These are phyloP conservation scores for Halictus quadricinctus DNA, from an alignment of 2,888 invertebrate genomes.

Conservation along the genomic window DNA sequence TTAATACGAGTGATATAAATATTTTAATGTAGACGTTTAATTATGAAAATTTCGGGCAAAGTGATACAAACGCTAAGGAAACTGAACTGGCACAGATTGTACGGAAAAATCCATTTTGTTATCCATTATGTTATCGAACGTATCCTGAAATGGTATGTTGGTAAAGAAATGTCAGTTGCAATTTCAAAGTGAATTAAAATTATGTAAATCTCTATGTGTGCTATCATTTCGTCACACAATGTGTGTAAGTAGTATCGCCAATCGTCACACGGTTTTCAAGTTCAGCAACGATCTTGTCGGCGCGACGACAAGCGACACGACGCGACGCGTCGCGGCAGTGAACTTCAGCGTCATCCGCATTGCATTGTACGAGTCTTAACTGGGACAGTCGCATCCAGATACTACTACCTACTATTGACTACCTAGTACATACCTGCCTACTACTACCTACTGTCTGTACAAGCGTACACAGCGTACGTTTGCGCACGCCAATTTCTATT, in stretches of 20 bases:
- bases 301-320: background rate
- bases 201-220: background rate
- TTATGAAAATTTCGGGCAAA: too few relatives aligned
- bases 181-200: background rate
- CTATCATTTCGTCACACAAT: background rate
- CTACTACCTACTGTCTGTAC: slow-evolving; percentile 56
- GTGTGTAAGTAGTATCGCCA: background rate
- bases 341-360: slow-evolving; percentile 74
- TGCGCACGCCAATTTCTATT: slow-evolving; percentile 79
- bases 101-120: too few relatives aligned
- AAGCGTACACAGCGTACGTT: slow-evolving; percentile 73
- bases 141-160: background rate
- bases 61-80: too few relatives aligned
- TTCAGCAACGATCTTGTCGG: slow-evolving; percentile 72
- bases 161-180: too few relatives aligned
- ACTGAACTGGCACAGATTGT: too few relatives aligned
- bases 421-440: slow-evolving; percentile 1
- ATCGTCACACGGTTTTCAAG: slow-evolving; percentile 70
- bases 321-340: slow-evolving; percentile 52
- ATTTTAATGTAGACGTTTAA: too few relatives aligned
- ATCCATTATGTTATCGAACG: background rate
- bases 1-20: too few relatives aligned
- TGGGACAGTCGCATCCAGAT: slow-evolving; percentile 81
- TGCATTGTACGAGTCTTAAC: slow-evolving; percentile 75
- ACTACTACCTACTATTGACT: slow-evolving; percentile 63